Evolutionary conservation across 2,888 invertebrate genomes (phyloP).

Genomic region (Phalangium opilio): DNA sequence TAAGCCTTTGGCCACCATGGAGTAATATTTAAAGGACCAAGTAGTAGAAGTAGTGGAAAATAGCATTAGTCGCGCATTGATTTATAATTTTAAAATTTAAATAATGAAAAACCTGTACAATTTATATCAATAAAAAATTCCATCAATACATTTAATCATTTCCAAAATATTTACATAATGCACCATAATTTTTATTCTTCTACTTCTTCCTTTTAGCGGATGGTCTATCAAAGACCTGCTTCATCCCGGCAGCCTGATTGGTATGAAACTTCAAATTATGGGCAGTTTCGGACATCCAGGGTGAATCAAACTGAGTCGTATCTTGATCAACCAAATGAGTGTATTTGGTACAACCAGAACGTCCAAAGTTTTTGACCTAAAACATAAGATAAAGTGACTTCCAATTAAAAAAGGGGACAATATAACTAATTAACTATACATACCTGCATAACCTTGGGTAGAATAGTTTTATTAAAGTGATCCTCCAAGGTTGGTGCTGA

Average conservation of each 20-base stretch:
- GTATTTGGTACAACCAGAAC: constrained; percentile 96
- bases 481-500: constrained; percentile 93
- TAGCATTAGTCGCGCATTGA: too few relatives aligned
- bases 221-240: constrained; percentile 80
- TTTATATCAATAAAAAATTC: too few relatives aligned
- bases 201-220: constrained; percentile 42
- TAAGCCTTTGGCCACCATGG: too few relatives aligned
- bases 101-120: too few relatives aligned
- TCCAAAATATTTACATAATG: too few relatives aligned
- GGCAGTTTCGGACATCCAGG: constrained; percentile 85
- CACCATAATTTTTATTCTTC: neutral
- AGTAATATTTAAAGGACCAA: too few relatives aligned
- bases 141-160: too few relatives aligned
- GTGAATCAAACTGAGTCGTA: constrained; percentile 92
- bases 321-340: constrained; percentile 98
- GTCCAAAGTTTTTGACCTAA: constrained; percentile 93
- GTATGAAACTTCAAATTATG: constrained; percentile 73
- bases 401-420: too few relatives aligned
- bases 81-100: too few relatives aligned
- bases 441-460: constrained; percentile 97
- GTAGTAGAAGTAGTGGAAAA: too few relatives aligned
- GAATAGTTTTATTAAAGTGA: constrained; percentile 95
- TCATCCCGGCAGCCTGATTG: constrained; percentile 80
- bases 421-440: too few relatives aligned
- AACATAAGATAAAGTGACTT: too few relatives aligned